Conservation (phyloP, 1,140 invertebrate genomes). For the Atta colombica region DNA sequence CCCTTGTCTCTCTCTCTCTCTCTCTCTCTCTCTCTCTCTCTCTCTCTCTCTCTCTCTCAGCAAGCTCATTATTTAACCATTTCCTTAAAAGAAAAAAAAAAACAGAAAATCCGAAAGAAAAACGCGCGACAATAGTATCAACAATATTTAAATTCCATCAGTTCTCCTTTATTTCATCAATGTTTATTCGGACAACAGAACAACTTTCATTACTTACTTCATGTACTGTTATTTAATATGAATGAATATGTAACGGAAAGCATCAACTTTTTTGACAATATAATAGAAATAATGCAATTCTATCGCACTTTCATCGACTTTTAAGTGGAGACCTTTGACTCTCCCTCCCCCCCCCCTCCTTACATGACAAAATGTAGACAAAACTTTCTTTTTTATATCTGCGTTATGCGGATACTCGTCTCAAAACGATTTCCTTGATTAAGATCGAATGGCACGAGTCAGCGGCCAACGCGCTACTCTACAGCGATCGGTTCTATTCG, state of each 20-base stretch:
- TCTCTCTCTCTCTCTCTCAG: background rate
- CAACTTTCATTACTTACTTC: background rate
- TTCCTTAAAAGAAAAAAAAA: background rate
- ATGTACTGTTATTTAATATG: background rate
- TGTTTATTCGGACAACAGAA: background rate
- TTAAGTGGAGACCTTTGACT: background rate
- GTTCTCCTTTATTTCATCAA: background rate
- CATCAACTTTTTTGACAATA: background rate
- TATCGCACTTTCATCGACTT: background rate
- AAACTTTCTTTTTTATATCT: slow-evolving; percentile 37
- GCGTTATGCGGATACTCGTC: slow-evolving; percentile 10
- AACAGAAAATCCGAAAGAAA: background rate
- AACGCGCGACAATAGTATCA: background rate
- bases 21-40: background rate
- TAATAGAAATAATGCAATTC: background rate
- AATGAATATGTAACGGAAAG: background rate
- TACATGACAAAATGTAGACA: background rate
- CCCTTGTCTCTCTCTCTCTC: no score
- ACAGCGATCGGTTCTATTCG: slow-evolving; percentile 49
- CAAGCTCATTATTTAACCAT: background rate
- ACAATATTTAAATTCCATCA: slow-evolving; percentile 19
- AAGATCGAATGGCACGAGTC: slow-evolving; percentile 45
- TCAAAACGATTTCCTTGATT: slow-evolving; percentile 64
- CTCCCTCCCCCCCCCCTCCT: background rate
- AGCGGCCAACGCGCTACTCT: slow-evolving; percentile 19